Evolutionary conservation across 2,797 vertebrate species (phyloP), one percentile per base, ranked within the genome.

Genomic region (Cetoscarus ocellatus): DNA sequence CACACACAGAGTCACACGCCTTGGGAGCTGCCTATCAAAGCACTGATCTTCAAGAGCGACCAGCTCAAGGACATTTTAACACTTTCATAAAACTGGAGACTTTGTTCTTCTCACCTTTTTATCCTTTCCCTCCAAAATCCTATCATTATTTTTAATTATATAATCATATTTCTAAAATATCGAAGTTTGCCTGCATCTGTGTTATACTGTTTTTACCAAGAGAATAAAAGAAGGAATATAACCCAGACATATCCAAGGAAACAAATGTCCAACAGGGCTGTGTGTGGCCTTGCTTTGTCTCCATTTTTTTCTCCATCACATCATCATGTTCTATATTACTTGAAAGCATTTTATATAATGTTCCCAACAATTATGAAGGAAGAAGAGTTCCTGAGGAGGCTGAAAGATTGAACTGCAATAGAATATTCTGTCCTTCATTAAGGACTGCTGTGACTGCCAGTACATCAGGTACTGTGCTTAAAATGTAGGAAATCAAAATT

Each of bases 291-390:
- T 45, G 73, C 13, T 68, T 45, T 59, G 8, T 12, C 27, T 39
- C 38, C 55, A 1, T 43, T 43, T 27, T 27, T 27, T 11, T 51
- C 59, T 77, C 48, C 56, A 78, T 84, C 58, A 72, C 48, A 54
- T 66, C 61, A 79, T 79, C 27, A 64, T 83, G 77, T 70, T 86
- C 70, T 57, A 66, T 52, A 51, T 69, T 52, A 77, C 61, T 54
- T 75, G 47, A 73, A 81, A 70, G 61, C 55, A 17, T 44, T 3
- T 34, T 44, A 47, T 11, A 61, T 54, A 61, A 70, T 19, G 13
- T 62, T 53, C 51, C 10, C 48, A 15, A 10, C 14, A 61, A 42
- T 61, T 60, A 34, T 35, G 62, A 50, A 2, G 56, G 52, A 27
- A 27, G 56, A 51, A 2, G n/a, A 8, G 36, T 1, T 7, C 11